Base-by-base conservation (phyloP, 2,113 vertebrate species). In the Boleophthalmus pectinirostris region DNA sequence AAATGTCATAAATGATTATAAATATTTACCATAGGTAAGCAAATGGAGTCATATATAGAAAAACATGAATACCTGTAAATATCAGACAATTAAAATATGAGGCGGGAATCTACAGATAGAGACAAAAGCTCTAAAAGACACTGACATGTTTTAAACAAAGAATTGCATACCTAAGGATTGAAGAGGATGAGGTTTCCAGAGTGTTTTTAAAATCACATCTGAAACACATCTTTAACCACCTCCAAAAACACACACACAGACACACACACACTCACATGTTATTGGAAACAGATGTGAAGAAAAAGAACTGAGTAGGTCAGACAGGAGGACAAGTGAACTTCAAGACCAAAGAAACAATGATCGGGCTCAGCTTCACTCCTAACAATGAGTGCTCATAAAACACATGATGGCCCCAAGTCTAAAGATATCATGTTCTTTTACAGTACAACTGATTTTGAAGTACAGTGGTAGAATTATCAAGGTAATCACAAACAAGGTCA, bases 201-300 rank as follows among this genome's bases (percentile, higher is more conserved):
- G 51, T 20, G 54, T 21, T 58, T 23, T 58, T 25, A 58, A 58
- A 58, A 45, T 66, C 63, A 66, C 63, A 24, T 45, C 60, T 11
- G 9, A 45, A 72, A 64, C 57, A 18, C 43, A 53, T 68, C 45
- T 47, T 29, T 71, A 58, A 21, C 5, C 29, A 67, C 29, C 38
- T 76, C 25, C 46, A 58, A 53, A 61, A 23, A 60, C 57, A 16
- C 15, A 33, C 58, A 58, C 57, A 61, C 57, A 60, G 24, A 29
- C 58, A 18, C 58, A 43, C 29, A 67, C 29, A 23, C 74, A 25
- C 57, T 16, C 25, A 33, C 25, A 43, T 43, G 38, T 43, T 47
- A 82, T 53, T 78, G 20, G 70, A 77, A 81, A 70, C 77, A 82
- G 79, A 85, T 77, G 79, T 72, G 64, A 57, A 35, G 7, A 18